Percentiles rank a stretch among this genome's conserved stretches.
phyloP scores from a whole-genome alignment of 2,797 vertebrate species.

The Lagocephalus sceleratus region DNA sequence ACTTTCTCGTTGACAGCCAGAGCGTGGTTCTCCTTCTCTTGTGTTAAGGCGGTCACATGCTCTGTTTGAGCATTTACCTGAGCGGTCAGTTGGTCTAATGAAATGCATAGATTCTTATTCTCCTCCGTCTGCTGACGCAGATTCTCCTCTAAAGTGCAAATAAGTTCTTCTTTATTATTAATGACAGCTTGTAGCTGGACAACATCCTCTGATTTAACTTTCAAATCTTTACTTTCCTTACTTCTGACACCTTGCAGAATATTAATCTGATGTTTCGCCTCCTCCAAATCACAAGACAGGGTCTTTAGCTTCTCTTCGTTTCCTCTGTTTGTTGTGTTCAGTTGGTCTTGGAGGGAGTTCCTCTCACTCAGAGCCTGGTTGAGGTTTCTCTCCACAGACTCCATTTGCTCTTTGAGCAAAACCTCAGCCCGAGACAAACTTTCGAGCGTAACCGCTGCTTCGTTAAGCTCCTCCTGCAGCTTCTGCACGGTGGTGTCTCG shows the following conservation, averaged over 20 bases:
- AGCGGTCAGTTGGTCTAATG: conserved; percentile 77
- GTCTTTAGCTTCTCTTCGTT: conserved; percentile 70
- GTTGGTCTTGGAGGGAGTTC: conserved; percentile 76
- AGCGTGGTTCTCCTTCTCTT: conserved; percentile 80
- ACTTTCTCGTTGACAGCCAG: conserved; percentile 82
- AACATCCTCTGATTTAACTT: conserved; percentile 74
- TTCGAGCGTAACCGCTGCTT: conserved; percentile 73
- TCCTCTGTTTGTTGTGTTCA: conserved; percentile 72
- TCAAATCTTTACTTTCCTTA: conserved; percentile 75
- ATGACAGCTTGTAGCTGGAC: conserved; percentile 68
- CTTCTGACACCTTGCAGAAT: conserved; percentile 65
- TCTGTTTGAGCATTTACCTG: conserved; percentile 83
- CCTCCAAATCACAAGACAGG: conserved; percentile 71
- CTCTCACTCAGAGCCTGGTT: conserved; percentile 80
- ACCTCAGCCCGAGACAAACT: conserved; percentile 76
- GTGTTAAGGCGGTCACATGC: conserved; percentile 80
- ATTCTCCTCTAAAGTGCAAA: conserved; percentile 82
- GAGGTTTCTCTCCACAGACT: conserved; percentile 81
- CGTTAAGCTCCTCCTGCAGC: conserved; percentile 82
- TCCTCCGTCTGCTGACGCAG: conserved; percentile 75
- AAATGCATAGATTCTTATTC: conserved; percentile 75
- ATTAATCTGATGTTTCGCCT: conserved; percentile 73
- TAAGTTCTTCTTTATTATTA: conserved; percentile 64
- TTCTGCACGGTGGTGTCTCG: conserved; percentile 78
- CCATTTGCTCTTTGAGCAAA: conserved; percentile 78